Percentiles rank a stretch among this genome's conserved stretches.
phyloP scores from a whole-genome alignment of 1,140 invertebrate genomes.

The Lordiphosa mommai region DNA sequence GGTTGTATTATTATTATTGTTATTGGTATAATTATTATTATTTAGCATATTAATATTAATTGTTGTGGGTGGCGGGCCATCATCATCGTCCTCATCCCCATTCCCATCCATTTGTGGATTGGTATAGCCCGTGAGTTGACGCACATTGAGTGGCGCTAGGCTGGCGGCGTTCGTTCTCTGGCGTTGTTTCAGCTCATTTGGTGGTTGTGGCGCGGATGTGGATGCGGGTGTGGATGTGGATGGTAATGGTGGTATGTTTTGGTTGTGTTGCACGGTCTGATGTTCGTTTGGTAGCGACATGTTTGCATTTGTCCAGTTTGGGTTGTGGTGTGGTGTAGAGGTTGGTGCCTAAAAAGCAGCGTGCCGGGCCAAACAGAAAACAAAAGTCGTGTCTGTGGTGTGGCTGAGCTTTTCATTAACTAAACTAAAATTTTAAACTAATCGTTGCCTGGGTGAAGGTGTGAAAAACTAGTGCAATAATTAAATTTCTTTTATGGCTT shows the following conservation, averaged over 20 bases:
- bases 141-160: conserved; percentile 59
- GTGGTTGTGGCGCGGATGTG: conserved; percentile 33
- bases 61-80: conserved; percentile 52
- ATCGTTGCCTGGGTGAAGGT: conserved; percentile 4
- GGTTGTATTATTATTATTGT: conserved; percentile 22
- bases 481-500: conserved; percentile 11
- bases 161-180: conserved; percentile 14
- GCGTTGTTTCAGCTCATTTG: conserved; percentile 63
- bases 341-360: conserved; percentile 11
- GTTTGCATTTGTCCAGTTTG: conserved; percentile 52
- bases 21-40: conserved; percentile 33
- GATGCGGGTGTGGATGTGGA: conserved; percentile 19
- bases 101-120: conserved; percentile 35
- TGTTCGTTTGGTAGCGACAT: conserved; percentile 64
- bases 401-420: conserved; percentile 17
- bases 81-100: conserved; percentile 11
- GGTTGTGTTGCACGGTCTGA: conserved; percentile 42
- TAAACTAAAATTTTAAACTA: conserved; percentile 35
- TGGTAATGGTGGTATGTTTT: conserved; percentile 15
- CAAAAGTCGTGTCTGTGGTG: conserved; percentile 12
- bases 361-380: conserved; percentile 20
- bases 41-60: conserved; percentile 45
- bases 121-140: conserved; percentile 49
- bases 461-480: conserved; percentile 21
- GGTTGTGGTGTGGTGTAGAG: conserved; percentile 19